Evolutionary conservation across 2,113 vertebrate species (phyloP).

Genomic region (Perca flavescens): DNA sequence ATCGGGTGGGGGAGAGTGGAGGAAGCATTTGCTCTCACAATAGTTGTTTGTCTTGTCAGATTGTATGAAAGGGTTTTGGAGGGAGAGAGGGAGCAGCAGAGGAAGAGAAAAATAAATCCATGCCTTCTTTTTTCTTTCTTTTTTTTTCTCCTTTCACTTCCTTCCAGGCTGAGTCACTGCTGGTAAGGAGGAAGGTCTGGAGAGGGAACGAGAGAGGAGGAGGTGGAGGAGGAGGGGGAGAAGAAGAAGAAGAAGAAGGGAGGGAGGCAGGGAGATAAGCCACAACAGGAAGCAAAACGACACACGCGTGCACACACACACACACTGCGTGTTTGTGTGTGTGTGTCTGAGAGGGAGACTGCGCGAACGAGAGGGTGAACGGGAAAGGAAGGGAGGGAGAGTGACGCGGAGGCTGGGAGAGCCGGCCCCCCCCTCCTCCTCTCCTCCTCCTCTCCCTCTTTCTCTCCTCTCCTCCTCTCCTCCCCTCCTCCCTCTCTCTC

Average conservation of each 20-base stretch:
- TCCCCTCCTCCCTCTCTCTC: constrained; percentile 76
- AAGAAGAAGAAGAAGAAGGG: constrained; percentile 69
- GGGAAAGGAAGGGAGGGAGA: constrained; percentile 81
- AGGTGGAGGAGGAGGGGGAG: constrained; percentile 76
- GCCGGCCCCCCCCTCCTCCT: constrained; percentile 71
- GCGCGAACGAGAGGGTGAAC: constrained; percentile 73
- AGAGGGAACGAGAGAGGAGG: constrained; percentile 83
- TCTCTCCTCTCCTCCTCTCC: constrained; percentile 50
- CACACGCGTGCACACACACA: constrained; percentile 49
- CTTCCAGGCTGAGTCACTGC: constrained; percentile 96
- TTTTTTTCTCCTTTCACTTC: constrained; percentile 87
- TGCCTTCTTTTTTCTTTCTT: constrained; percentile 81
- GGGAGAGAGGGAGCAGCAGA: constrained; percentile 44
- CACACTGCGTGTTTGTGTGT: constrained; percentile 53
- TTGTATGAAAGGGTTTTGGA: constrained; percentile 81
- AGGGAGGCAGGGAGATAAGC: constrained; percentile 71
- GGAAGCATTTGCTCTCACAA: constrained; percentile 71
- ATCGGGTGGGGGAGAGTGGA: constrained; percentile 30
- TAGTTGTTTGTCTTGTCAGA: constrained; percentile 88
- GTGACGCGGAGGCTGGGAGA: constrained; percentile 86
- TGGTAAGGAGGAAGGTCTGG: constrained; percentile 91
- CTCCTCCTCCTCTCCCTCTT: constrained; percentile 60
- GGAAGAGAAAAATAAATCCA: constrained; percentile 75
- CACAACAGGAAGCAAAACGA: constrained; percentile 78
- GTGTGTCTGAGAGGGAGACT: constrained; percentile 72